Conservation (phyloP, 1,140 invertebrate genomes). For the Bombus cullumanus region DNA sequence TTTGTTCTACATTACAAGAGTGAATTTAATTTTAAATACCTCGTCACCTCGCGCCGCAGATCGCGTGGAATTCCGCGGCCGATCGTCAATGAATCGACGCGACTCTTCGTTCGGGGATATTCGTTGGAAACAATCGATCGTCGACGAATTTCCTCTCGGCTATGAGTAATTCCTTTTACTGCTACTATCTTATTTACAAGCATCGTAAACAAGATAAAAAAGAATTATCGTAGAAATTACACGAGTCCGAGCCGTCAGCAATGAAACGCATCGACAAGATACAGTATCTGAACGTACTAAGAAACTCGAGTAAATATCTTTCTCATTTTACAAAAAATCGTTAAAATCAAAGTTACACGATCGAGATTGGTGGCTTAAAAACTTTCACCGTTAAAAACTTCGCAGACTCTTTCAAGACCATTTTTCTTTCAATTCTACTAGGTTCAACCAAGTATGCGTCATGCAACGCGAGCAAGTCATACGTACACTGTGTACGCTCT, state of each 20-base stretch:
- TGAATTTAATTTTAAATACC: constrained; percentile 80
- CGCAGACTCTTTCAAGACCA: too few relatives aligned
- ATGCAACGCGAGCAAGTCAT: not conserved
- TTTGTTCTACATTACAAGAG: constrained; percentile 77
- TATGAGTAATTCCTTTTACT: not conserved
- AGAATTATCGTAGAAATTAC: not conserved
- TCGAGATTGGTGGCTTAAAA: too few relatives aligned
- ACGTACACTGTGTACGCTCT: not conserved
- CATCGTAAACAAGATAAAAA: not conserved
- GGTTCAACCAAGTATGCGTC: not conserved
- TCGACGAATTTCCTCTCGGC: not conserved
- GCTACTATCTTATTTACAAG: not conserved
- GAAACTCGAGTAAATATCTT: too few relatives aligned
- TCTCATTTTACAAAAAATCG: too few relatives aligned
- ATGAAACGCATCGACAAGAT: not conserved
- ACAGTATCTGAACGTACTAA: too few relatives aligned
- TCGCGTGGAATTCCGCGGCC: constrained; percentile 39
- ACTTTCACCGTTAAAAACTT: too few relatives aligned
- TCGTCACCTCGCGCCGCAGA: constrained; percentile 33
- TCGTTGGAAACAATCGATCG: not conserved
- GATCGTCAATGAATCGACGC: not conserved
- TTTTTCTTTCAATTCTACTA: not conserved
- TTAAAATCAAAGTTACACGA: too few relatives aligned
- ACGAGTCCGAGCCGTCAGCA: too few relatives aligned
- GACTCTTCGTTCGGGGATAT: not conserved